These are phyloP conservation scores for Zoanthus sociatus DNA, from an alignment of 92 coral and sea anemone genomes.

Conservation along the genomic window DNA sequence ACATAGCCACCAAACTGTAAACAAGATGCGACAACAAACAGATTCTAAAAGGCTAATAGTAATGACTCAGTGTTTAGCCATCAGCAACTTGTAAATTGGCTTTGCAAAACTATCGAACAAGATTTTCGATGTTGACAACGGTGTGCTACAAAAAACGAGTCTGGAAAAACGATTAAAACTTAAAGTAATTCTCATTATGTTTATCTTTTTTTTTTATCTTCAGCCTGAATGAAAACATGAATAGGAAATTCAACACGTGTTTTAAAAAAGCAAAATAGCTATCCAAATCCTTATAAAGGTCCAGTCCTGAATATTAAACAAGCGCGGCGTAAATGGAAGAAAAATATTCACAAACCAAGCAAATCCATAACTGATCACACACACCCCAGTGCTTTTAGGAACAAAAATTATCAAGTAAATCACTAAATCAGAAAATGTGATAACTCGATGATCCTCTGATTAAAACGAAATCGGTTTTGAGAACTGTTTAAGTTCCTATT, in stretches of 20 bases:
- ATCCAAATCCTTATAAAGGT: conserved; percentile 4
- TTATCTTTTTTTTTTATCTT: conserved; percentile 45
- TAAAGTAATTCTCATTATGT: conserved; percentile 60
- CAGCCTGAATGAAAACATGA: conserved; percentile 23
- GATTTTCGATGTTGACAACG: conserved; percentile 59
- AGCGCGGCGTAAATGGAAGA: not conserved
- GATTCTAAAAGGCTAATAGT: conserved; percentile 32
- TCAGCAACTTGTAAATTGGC: conserved; percentile 63
- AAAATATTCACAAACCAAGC: not conserved
- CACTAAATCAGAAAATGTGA: conserved; percentile 20
- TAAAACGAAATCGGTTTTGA: conserved; percentile 35
- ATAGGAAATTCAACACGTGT: conserved; percentile 27
- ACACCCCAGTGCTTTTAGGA: conserved; percentile 25
- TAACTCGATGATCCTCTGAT: conserved; percentile 25
- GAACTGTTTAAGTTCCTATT: conserved; percentile 24
- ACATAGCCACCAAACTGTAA: conserved; percentile 21
- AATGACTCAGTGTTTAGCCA: conserved; percentile 29
- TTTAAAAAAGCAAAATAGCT: not conserved
- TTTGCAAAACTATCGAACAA: conserved; percentile 57
- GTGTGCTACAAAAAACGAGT: conserved; percentile 19
- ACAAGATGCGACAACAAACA: conserved; percentile 34
- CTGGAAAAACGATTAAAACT: conserved; percentile 56
- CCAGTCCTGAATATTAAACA: conserved; percentile 37
- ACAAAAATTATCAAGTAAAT: conserved; percentile 33
- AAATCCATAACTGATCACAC: not conserved